These are phyloP conservation scores for Asbolus verrucosus DNA, from an alignment of 1,140 invertebrate genomes.

Conservation along the genomic window DNA sequence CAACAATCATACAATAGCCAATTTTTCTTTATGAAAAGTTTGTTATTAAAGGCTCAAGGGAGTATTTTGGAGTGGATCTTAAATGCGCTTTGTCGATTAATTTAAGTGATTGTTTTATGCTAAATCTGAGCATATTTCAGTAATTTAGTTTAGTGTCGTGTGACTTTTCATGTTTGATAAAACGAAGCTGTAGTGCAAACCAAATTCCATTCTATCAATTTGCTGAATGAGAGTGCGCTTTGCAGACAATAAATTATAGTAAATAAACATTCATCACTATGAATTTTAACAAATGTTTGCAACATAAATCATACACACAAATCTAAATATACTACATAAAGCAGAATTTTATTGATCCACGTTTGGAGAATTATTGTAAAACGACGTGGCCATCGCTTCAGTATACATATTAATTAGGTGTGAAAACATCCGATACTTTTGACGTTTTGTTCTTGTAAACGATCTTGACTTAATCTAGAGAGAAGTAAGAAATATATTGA, in stretches of 20 bases:
- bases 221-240: conserved; percentile 38
- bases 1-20: conserved; percentile 31
- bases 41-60: conserved; percentile 31
- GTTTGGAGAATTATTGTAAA: no score
- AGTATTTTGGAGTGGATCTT: conserved; percentile 31
- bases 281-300: conserved; percentile 39
- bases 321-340: conserved; percentile 31
- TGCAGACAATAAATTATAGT: conserved; percentile 42
- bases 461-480: conserved; percentile 42
- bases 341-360: no score
- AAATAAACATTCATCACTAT: conserved; percentile 44
- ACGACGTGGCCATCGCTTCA: not conserved
- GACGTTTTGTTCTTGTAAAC: conserved; percentile 30
- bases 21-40: conserved; percentile 28
- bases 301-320: conserved; percentile 33
- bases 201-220: conserved; percentile 33
- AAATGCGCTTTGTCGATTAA: conserved; percentile 11
- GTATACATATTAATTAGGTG: conserved; percentile 19
- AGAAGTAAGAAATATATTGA: conserved; percentile 42
- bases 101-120: conserved; percentile 21
- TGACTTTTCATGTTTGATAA: not conserved
- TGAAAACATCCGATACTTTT: conserved; percentile 14
- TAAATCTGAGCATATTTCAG: not conserved
- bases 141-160: conserved; percentile 4
- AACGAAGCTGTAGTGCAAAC: conserved; percentile 6